Conservation (phyloP, 30 jellyfish, hydroid and myxozoan species). For the Chrysaora quinquecirrha region DNA sequence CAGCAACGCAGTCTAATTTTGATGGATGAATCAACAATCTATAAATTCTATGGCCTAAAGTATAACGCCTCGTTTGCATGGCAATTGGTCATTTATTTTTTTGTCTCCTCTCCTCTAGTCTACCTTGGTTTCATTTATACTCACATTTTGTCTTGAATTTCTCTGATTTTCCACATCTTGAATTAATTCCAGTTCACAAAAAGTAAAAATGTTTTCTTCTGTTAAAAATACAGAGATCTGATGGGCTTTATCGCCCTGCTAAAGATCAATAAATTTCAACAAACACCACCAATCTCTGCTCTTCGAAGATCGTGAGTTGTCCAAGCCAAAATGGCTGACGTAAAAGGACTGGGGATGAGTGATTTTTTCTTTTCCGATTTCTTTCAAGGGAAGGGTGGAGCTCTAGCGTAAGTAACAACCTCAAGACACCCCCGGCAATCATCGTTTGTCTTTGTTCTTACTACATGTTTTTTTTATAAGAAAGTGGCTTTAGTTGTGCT, state of each 20-base stretch:
- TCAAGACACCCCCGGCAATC: no score
- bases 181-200: no score
- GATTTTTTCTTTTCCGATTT: background rate
- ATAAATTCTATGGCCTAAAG: background rate
- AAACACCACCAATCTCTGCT: background rate
- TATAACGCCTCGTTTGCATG: background rate
- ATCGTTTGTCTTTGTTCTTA: no score
- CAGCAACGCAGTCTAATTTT: no score
- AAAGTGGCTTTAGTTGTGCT: background rate
- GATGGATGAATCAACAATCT: no score
- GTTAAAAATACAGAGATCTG: background rate
- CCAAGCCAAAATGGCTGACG: conserved; percentile 61
- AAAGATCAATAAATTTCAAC: background rate
- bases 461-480: background rate
- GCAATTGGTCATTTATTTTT: background rate
- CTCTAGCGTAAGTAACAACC: no score
- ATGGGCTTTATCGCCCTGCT: background rate
- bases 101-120: no score
- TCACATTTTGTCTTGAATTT: conserved; percentile 95
- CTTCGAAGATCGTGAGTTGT: conserved; percentile 23
- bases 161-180: conserved; percentile 92
- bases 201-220: background rate
- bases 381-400: background rate
- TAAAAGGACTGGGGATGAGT: conserved; percentile 56
- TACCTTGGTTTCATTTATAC: no score